These are phyloP conservation scores for Gymnoscopelus microlampas DNA, from an alignment of 2,797 vertebrate species.

Conservation along the genomic window DNA sequence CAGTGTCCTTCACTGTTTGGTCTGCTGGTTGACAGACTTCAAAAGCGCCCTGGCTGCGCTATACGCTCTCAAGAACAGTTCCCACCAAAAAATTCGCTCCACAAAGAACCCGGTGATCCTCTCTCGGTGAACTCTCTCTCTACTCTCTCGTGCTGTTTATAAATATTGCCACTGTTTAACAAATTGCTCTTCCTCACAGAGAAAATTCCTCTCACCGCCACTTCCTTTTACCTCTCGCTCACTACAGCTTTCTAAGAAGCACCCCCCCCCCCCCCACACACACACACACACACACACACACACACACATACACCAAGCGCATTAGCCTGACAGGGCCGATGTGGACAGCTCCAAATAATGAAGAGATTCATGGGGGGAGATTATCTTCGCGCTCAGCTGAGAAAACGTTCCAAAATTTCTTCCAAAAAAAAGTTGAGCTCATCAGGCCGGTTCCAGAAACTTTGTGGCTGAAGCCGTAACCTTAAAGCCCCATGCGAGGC, in stretches of 20 bases:
- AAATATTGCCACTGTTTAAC: slow-evolving; percentile 47
- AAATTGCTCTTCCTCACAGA: slow-evolving; percentile 18
- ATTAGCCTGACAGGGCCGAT: slow-evolving; percentile 13
- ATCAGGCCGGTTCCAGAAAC: slow-evolving; percentile 57
- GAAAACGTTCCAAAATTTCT: slow-evolving; percentile 33
- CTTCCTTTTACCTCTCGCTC: slow-evolving; percentile 16
- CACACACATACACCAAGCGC: too few relatives aligned
- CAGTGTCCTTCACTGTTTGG: slow-evolving; percentile 76
- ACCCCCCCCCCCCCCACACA: too few relatives aligned
- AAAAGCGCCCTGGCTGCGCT: slow-evolving; percentile 58
- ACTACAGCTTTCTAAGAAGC: too few relatives aligned
- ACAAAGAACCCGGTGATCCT: slow-evolving; percentile 11
- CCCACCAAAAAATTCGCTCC: slow-evolving; percentile 60
- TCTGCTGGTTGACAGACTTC: slow-evolving; percentile 53
- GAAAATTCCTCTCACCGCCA: slow-evolving; percentile 6
- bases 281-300: too few relatives aligned
- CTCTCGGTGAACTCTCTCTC: slow-evolving; percentile 6
- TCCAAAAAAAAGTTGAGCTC: slow-evolving; percentile 39
- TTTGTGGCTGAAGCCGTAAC: slow-evolving; percentile 56
- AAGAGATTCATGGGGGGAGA: slow-evolving; percentile 30
- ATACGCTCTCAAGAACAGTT: slow-evolving; percentile 59
- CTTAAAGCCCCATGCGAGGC: slow-evolving; percentile 51
- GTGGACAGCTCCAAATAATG: slow-evolving; percentile 24
- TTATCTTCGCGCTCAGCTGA: slow-evolving; percentile 18
- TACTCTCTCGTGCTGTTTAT: slow-evolving; percentile 46